Conservation (phyloP, 2,888 invertebrate species). For the Physocephala rufipes region DNA sequence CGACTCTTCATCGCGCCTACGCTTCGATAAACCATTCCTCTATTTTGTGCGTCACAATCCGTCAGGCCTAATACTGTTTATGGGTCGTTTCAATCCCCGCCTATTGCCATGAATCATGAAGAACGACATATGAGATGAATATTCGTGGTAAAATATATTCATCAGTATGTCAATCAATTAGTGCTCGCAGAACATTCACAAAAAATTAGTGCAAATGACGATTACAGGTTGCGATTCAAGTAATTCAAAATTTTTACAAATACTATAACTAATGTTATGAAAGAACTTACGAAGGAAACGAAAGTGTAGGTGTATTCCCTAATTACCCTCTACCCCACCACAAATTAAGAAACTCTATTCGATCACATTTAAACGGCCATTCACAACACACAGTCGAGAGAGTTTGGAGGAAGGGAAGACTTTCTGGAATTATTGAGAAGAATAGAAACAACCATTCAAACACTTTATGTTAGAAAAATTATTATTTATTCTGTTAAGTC, state of each 20-base stretch:
- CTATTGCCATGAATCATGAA: constrained; percentile 72
- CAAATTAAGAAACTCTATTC: no score
- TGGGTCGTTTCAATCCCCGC: constrained; percentile 87
- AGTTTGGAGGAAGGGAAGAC: constrained; percentile 23
- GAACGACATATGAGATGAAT: not conserved
- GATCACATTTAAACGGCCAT: no score
- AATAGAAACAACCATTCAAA: not conserved
- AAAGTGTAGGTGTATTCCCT: no score
- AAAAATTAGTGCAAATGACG: not conserved
- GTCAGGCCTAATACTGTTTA: constrained; percentile 87
- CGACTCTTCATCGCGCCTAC: constrained; percentile 74
- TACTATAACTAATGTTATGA: no score
- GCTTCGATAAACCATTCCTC: constrained; percentile 87
- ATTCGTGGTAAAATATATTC: not conserved
- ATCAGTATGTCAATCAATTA: not conserved
- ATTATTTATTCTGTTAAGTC: constrained; percentile 34
- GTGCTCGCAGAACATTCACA: not conserved
- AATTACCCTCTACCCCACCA: no score
- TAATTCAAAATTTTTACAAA: no score
- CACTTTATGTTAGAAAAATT: constrained; percentile 44
- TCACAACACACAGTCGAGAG: not conserved
- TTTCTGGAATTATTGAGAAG: not conserved
- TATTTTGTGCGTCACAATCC: constrained; percentile 91
- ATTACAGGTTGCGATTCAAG: no score
- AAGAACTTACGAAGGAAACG: no score